Conservation (phyloP, 2,888 invertebrate species). For the Acanthosepion pharaonis region DNA sequence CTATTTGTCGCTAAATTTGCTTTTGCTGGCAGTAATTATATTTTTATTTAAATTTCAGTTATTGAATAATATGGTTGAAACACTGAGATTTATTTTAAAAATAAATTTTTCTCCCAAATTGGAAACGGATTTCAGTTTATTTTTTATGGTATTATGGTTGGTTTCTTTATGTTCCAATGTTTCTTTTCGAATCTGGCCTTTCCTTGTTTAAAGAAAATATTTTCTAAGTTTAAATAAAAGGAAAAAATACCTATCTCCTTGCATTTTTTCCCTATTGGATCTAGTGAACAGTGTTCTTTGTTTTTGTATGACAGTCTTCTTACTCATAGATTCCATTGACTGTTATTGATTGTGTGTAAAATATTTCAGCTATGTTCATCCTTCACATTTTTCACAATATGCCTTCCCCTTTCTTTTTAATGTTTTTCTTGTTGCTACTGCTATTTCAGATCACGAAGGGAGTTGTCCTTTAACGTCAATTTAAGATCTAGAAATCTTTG, state of each 20-base stretch:
- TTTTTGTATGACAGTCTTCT: neutral
- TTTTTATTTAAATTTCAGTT: no score
- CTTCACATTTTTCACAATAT: constrained; percentile 13
- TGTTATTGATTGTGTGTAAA: neutral
- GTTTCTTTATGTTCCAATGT: neutral
- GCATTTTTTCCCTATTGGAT: neutral
- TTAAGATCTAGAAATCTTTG: no score
- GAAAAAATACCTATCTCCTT: neutral
- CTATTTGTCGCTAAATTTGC: no score
- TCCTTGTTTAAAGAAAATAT: neutral
- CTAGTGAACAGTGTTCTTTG: neutral
- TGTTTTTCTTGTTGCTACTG: no score
- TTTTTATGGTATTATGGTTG: no score
- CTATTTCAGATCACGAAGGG: no score
- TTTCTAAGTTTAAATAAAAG: neutral
- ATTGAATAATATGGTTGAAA: no score
- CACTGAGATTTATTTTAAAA: no score
- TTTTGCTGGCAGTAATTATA: no score
- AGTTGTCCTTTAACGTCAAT: no score
- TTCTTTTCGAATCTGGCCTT: neutral
- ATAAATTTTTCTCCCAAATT: no score
- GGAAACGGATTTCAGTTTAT: no score
- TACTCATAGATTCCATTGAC: neutral
- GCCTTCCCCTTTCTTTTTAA: neutral
- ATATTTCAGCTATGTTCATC: constrained; percentile 33